Evolutionary conservation across 1,140 invertebrate genomes (phyloP), one percentile per base, ranked within the genome.

Genomic region (Paracyclopina nana): DNA sequence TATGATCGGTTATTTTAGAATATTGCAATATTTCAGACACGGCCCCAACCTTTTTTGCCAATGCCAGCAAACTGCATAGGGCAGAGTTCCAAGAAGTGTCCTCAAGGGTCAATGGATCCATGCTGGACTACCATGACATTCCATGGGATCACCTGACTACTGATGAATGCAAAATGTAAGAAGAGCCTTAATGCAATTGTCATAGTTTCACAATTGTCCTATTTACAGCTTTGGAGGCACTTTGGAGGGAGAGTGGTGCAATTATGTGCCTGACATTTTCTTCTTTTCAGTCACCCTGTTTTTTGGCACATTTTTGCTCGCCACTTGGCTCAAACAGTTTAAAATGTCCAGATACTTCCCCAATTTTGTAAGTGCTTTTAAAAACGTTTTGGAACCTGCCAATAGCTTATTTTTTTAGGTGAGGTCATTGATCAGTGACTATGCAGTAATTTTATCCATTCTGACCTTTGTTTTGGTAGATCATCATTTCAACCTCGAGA

Each of bases 391-490:
- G 20, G 16, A 8, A 9, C 8, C 20, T 42, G 18, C 9, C 43
- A n/a, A 38, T 54, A 28, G 28, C 25, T 54, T 9, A 12, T 34
- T 53, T 38, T 56, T 56, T 26, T 20, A 65, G 65, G 46, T 67
- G 38, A 57, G 65, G 12, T 56, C 55, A 27, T 38, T 58, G 5
- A 57, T 71, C 34, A 60, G 66, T 46, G 69, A 72, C 53, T 70
- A 72, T 57, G 64, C 66, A 16, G 67, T 72, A 6, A 55, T 71
- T 9, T 61, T 71, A 28, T 59, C 69, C n/a, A 70, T 70, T 46
- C 44, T 68, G n/a, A 31, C 58, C 1, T 62, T 68, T 58, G 61
- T 67, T 4, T 16, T 52, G 6, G 18, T 68, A 16, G 64, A 69
- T 51, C 50, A 56, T 18, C 54, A 45, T 26, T 53, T 66, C 20